Evolutionary conservation across 2,113 vertebrate species (phyloP), one percentile per base, ranked within the genome.

Genomic region (Marmota monax): DNA sequence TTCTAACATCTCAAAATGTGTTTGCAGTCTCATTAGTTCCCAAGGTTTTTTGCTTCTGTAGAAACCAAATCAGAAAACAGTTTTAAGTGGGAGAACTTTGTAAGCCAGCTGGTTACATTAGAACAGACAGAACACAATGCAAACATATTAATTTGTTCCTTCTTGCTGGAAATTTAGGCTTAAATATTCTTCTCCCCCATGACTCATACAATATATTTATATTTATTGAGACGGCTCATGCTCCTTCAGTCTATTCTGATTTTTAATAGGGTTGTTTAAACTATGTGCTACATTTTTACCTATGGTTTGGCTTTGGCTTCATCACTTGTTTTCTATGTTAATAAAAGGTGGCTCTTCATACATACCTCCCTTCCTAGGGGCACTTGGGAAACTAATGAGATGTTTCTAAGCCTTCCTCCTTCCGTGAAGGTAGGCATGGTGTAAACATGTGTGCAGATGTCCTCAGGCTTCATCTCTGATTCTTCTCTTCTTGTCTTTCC

Each of bases 401-500:
- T 1, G 4, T 45, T 74, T 79, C 72, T 34, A 63, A 87, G 58
- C n/a, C 70, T 87, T 48, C 14, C n/a, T 87, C 51, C 77, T 88
- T 17, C 76, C 16, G 95, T 10, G 20, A 77, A 92, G 51, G 51
- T 42, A 34, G 65, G 74, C 18, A 1, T 16, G 29, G 39, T 84
- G 56, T 63, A 84, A 77, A 34, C 12, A 1, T 13, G 12, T 11
- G 29, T 11, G 17, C 70, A 5, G 12, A 22, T 27, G 69, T 42
- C 48, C 73, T 61, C 16, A 17, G 37, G 65, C 63, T 48, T 37
- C 18, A 16, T 11, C 90, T 94, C 72, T 98, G 86, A 98, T 51
- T 86, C 22, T 79, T 94, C 2, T 94, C 89, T 94, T 91, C 74
- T 98, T n/a, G 97, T 93, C 97, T n/a, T 98, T 90, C 53, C 96